Evolutionary conservation across 2,888 invertebrate genomes (phyloP).

Genomic region (Escarpia spicata): DNA sequence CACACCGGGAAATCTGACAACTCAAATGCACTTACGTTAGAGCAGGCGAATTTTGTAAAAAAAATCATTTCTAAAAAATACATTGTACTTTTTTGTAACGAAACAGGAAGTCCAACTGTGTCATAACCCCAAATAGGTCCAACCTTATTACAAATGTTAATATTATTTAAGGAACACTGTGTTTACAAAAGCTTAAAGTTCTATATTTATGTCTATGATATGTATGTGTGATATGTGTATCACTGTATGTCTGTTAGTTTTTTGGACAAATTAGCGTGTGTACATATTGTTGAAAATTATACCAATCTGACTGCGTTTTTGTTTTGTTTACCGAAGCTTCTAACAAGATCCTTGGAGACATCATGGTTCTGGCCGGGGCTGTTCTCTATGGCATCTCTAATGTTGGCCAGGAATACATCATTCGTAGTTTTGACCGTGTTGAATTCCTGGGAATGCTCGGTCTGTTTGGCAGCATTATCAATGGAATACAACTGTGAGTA

Average conservation of each 20-base stretch:
- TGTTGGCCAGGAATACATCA: constrained; percentile 81
- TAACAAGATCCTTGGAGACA: constrained; percentile 83
- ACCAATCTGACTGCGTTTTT: not conserved
- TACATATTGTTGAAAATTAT: not conserved
- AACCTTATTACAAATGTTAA: not conserved
- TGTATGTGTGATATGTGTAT: not conserved
- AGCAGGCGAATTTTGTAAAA: too few species aligned
- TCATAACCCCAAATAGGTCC: too few species aligned
- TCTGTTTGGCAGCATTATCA: constrained; percentile 80
- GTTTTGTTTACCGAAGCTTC: constrained; percentile 72
- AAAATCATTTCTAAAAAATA: too few species aligned
- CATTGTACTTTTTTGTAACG: too few species aligned
- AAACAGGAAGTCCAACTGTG: too few species aligned
- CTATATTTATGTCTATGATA: not conserved
- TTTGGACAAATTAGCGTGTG: not conserved
- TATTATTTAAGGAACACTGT: not conserved
- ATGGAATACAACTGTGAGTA: constrained; percentile 82
- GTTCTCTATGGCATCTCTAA: constrained; percentile 82
- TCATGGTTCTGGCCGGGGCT: constrained; percentile 82
- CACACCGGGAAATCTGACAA: too few species aligned
- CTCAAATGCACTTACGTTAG: too few species aligned
- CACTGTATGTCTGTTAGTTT: not conserved
- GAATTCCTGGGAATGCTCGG: constrained; percentile 86
- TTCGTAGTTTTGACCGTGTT: constrained; percentile 79
- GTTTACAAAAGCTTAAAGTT: not conserved